Base-by-base conservation (phyloP, 2,888 invertebrate species). In the Latrodectus elegans region DNA sequence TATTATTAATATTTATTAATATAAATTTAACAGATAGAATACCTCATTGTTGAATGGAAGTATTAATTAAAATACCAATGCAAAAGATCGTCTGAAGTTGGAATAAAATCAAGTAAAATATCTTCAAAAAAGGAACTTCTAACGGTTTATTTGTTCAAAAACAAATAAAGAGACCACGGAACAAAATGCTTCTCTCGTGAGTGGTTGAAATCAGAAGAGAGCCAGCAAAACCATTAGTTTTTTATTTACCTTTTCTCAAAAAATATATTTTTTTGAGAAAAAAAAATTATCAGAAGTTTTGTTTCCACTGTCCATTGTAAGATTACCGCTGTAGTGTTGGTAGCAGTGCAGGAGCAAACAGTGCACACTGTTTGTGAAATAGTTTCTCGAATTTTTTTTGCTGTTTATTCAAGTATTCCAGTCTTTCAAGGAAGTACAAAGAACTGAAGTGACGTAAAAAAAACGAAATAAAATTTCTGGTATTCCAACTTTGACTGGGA, bases 371-470 rank as follows among this genome's bases (percentile, higher is more conserved):
- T 87, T 87, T 87, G 86, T 87, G 81, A 87, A 81, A 87, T 81
- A 77, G 86, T 81, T 87, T 87, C 86, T 64, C 49, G 75, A 70
- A 72, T 77, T 77, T 81, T 76, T 75, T 38, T 38, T 38, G 77
- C 81, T 87, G 81, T 87, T 81, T 81, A 77, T 87, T 87, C 81
- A 87, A 87, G 86, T 71, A 71, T 85, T 79, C 84, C 77, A 73
- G 60, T 81, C 81, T 87, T 87, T 87, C 77, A 87, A 67, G 60
- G 55, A 22, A 52, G 49, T 72, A 76, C 76, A 87, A 87, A 87
- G 86, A 80, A n/a, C 55, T 81, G 77, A 87, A 87, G 76, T 60
- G 86, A 82, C 81, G 82, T 87, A 82, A 87, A 60, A 60, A 60
- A 60, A 60, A 60, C 60, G 60, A 60, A 60, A 60, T 60, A 60